Conservation (phyloP, 2,888 invertebrate species). For the Cotesia congregata region DNA sequence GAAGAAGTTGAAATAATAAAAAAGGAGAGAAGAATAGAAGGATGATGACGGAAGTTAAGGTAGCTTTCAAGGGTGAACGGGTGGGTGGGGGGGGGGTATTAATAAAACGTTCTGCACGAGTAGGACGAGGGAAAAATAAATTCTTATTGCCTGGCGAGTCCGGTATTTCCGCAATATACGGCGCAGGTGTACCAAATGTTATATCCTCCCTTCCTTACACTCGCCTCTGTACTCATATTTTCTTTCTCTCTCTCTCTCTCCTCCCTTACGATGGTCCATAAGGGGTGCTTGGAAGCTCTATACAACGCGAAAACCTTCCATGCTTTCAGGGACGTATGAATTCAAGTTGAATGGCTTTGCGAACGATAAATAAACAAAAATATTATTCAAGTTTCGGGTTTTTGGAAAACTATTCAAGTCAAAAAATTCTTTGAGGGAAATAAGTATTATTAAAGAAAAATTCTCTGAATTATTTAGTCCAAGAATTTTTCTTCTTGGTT, state of each 20-base stretch:
- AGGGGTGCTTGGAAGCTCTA: constrained; percentile 34
- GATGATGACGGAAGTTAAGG: constrained; percentile 39
- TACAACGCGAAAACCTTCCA: constrained; percentile 18
- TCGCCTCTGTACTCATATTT: constrained; percentile 35
- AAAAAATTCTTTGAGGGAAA: too few species aligned
- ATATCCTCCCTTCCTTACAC: constrained; percentile 49
- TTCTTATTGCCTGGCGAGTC: constrained; percentile 65
- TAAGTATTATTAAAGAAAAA: too few species aligned
- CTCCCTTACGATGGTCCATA: constrained; percentile 36
- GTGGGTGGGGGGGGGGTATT: constrained; percentile 51
- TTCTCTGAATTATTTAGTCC: too few species aligned
- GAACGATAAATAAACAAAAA: constrained; percentile 16
- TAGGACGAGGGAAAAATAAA: constrained; percentile 53
- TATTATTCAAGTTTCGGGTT: neutral
- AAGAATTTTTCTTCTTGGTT: too few species aligned
- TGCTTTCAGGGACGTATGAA: constrained; percentile 34
- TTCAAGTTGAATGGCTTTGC: neutral
- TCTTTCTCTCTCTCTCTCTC: constrained; percentile 18
- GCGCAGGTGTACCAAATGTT: constrained; percentile 69
- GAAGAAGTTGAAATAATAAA: neutral
- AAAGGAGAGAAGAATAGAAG: constrained; percentile 18
- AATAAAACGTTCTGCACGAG: constrained; percentile 60
- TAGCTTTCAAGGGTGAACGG: constrained; percentile 29
- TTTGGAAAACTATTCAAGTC: neutral
- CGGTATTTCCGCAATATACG: constrained; percentile 69